Evolutionary conservation across 2,888 invertebrate species (phyloP).

Genomic region (Mamestra brassicae): DNA sequence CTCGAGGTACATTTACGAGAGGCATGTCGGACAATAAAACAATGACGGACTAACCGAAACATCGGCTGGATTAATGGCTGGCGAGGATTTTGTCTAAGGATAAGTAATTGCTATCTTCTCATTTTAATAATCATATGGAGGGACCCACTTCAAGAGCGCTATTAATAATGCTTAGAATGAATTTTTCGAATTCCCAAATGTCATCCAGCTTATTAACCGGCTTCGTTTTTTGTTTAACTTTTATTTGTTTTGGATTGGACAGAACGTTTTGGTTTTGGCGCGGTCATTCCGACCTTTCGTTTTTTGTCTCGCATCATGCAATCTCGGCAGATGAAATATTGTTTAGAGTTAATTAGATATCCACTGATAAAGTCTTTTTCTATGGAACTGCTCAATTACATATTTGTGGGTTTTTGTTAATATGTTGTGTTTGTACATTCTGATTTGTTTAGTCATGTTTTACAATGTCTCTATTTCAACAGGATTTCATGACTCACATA

Average conservation of each 20-base stretch:
- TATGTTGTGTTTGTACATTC: conserved; percentile 30
- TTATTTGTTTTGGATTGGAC: conserved; percentile 89
- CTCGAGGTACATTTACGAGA: conserved; percentile 74
- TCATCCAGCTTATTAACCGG: conserved; percentile 91
- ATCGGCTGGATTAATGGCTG: conserved; percentile 73
- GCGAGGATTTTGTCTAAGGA: conserved; percentile 79
- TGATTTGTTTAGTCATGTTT: conserved; percentile 22
- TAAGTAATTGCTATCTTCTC: conserved; percentile 84
- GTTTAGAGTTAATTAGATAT: conserved; percentile 89
- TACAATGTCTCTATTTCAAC: conserved; percentile 25
- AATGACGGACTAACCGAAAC: conserved; percentile 73
- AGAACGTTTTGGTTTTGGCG: conserved; percentile 89
- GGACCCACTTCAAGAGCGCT: conserved; percentile 84
- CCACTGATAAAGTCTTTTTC: conserved; percentile 82
- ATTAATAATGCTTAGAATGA: conserved; percentile 89
- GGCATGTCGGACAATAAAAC: conserved; percentile 76
- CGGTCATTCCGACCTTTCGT: conserved; percentile 88
- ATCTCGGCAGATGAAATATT: conserved; percentile 88
- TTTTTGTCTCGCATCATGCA: conserved; percentile 88
- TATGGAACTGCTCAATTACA: conserved; percentile 74
- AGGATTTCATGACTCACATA: background rate
- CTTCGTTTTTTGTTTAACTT: conserved; percentile 89
- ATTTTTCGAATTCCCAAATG: conserved; percentile 90
- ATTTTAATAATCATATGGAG: conserved; percentile 84
- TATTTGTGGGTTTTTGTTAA: conserved; percentile 53